A percentile compares a stretch with the other conserved stretches of the same genome.
phyloP scores from a whole-genome alignment of 2,113 vertebrate genomes.

The Rhineura floridana region DNA sequence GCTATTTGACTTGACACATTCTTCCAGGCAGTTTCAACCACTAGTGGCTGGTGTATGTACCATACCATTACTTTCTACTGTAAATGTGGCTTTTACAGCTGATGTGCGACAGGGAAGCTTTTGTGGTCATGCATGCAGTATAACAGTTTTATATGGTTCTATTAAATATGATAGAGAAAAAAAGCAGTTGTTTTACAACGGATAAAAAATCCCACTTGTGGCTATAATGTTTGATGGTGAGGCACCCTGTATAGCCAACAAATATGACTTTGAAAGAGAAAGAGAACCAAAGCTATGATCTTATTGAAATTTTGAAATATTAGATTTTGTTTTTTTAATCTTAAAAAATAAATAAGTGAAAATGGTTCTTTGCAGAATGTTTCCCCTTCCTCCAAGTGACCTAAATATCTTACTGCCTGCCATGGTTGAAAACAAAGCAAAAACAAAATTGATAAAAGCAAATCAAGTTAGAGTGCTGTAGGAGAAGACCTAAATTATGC shows the following conservation, averaged over 20 bases:
- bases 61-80: slow-evolving; percentile 37
- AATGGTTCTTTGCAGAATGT: neutral
- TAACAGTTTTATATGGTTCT: slow-evolving; percentile 41
- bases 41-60: slow-evolving; percentile 24
- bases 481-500: neutral
- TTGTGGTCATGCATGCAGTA: slow-evolving; percentile 27
- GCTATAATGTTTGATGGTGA: neutral
- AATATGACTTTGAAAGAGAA: neutral
- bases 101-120: slow-evolving; percentile 27
- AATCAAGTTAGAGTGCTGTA: neutral
- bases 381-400: neutral
- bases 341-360: neutral
- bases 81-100: slow-evolving; percentile 38
- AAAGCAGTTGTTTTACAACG: slow-evolving; percentile 13
- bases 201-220: slow-evolving; percentile 11
- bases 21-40: slow-evolving; percentile 19
- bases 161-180: slow-evolving; percentile 32
- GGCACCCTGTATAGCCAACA: neutral
- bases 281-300: neutral
- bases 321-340: neutral
- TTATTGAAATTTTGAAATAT: neutral
- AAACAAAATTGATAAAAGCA: neutral
- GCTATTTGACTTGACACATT: slow-evolving; percentile 44
- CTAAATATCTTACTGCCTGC: neutral
- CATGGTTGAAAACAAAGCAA: too few species aligned